These are phyloP conservation scores for Hippasteria phrygiana DNA, from an alignment of 53 echinoderm and acorn worm genomes.

Conservation along the genomic window DNA sequence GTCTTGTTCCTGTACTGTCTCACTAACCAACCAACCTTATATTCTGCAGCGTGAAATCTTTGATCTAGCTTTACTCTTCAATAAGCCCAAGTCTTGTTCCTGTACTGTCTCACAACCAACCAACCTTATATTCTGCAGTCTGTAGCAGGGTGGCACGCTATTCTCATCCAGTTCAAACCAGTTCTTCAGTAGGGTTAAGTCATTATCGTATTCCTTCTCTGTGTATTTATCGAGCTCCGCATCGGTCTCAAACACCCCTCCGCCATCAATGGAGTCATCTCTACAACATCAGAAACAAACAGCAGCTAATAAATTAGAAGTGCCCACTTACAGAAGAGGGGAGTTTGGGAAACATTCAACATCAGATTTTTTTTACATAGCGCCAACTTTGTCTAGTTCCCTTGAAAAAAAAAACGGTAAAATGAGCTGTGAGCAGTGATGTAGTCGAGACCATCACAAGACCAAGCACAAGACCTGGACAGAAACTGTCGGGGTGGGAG, in stretches of 20 bases:
- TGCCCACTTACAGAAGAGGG: background rate
- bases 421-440: too few relatives aligned
- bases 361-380: background rate
- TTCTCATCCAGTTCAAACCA: constrained; percentile 94
- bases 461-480: too few relatives aligned
- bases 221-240: constrained; percentile 73
- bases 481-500: too few relatives aligned
- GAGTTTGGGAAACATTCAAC: background rate
- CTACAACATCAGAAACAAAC: constrained; percentile 33
- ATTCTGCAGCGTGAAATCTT: too few relatives aligned
- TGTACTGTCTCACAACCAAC: too few relatives aligned
- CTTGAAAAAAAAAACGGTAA: too few relatives aligned
- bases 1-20: too few relatives aligned
- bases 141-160: constrained; percentile 75
- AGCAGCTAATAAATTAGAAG: background rate
- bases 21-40: too few relatives aligned
- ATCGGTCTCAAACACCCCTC: constrained; percentile 63
- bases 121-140: constrained; percentile 90
- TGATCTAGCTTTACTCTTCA: too few relatives aligned
- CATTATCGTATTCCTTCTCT: constrained; percentile 89
- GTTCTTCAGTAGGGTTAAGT: constrained; percentile 72
- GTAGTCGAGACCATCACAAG: too few relatives aligned
- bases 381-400: background rate
- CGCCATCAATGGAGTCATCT: constrained; percentile 52
- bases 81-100: too few relatives aligned